Evolutionary conservation across 2,797 vertebrate species (phyloP).

Genomic region (Rallus crepitans): DNA sequence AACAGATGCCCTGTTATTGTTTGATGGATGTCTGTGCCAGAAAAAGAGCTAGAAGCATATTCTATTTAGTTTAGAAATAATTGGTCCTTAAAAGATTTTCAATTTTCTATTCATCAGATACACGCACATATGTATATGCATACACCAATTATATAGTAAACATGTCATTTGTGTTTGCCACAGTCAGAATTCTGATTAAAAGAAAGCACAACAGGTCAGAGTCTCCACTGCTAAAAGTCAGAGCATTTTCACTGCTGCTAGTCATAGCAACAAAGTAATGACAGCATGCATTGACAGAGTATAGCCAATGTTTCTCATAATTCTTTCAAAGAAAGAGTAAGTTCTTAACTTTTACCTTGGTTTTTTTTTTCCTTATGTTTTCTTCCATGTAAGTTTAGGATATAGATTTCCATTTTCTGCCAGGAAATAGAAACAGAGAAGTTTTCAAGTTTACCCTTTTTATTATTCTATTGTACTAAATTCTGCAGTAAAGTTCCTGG

Average conservation of each 20-base stretch:
- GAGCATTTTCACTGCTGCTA: not conserved
- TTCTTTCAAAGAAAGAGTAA: not conserved
- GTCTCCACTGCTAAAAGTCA: not conserved
- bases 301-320: not conserved
- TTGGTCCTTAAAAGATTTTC: constrained; percentile 39
- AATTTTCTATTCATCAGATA: not conserved
- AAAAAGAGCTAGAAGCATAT: constrained; percentile 39
- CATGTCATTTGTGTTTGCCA: not conserved
- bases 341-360: not conserved
- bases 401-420: not conserved
- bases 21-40: constrained; percentile 53
- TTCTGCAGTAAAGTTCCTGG: not conserved
- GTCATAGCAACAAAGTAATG: not conserved
- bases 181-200: not conserved
- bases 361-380: not conserved
- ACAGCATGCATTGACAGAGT: fast-evolving
- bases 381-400: not conserved
- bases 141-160: not conserved
- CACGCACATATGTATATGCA: not conserved
- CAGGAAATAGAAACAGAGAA: not conserved
- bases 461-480: not conserved
- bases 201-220: not conserved
- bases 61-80: constrained; percentile 52
- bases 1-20: constrained; percentile 63
- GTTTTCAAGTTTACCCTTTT: not conserved